phyloP scores from a whole-genome alignment of 1,140 invertebrate species.

The Nylanderia fulva region DNA sequence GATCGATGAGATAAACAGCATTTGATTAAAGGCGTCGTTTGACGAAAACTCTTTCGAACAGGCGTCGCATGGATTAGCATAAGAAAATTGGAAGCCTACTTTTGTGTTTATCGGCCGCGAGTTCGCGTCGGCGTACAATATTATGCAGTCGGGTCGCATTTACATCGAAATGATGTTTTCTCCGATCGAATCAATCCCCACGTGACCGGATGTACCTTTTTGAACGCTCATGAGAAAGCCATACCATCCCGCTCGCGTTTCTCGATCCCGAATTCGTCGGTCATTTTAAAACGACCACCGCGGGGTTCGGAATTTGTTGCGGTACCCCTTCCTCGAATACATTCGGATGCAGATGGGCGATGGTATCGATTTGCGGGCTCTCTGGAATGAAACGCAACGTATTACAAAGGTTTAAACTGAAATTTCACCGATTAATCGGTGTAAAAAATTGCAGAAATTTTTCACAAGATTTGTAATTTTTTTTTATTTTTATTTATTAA shows the following conservation, averaged over 20 bases:
- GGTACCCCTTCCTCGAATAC: neutral
- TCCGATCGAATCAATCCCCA: conserved; percentile 21
- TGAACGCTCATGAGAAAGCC: conserved; percentile 36
- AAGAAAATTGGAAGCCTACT: conserved; percentile 64
- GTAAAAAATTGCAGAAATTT: neutral
- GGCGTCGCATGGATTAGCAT: conserved; percentile 55
- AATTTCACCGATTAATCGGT: neutral
- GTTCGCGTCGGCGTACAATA: conserved; percentile 19
- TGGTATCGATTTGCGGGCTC: neutral
- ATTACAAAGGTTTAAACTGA: neutral
- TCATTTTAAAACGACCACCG: neutral
- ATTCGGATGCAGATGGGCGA: neutral
- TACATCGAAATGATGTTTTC: conserved; percentile 69
- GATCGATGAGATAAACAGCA: neutral
- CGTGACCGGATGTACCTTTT: conserved; percentile 54
- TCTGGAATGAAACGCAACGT: neutral
- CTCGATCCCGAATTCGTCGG: conserved; percentile 33
- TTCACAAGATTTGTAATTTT: too few relatives aligned
- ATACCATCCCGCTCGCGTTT: neutral
- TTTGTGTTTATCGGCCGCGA: conserved; percentile 40
- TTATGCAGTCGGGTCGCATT: conserved; percentile 63
- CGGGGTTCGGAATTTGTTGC: neutral
- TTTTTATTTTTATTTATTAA: too few relatives aligned
- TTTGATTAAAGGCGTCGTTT: neutral
- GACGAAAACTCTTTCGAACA: neutral